Evolutionary conservation across 2,113 vertebrate species (phyloP).

Genomic region (Peromyscus maniculatus): DNA sequence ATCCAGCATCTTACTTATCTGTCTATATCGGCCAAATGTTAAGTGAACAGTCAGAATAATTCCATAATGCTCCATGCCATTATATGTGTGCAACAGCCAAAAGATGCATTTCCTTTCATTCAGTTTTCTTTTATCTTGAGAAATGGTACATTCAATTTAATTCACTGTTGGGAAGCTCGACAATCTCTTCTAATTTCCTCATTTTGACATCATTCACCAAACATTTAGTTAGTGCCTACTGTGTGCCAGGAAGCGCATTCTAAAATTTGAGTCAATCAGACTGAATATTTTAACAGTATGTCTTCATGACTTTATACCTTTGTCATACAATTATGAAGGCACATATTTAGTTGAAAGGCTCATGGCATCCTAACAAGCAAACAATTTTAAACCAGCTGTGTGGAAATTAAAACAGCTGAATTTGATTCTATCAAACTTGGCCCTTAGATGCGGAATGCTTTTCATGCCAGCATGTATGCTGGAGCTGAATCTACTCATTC

Average conservation of each 20-base stretch:
- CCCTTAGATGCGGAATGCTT: constrained; percentile 52
- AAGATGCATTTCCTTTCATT: constrained; percentile 63
- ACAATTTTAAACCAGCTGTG: constrained; percentile 78
- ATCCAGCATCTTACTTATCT: constrained; percentile 33
- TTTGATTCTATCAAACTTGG: constrained; percentile 76
- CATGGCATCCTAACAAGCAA: constrained; percentile 79
- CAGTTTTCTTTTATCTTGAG: constrained; percentile 58
- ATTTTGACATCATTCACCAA: constrained; percentile 59
- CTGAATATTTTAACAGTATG: constrained; percentile 69
- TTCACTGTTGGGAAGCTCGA: constrained; percentile 67
- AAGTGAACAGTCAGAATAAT: constrained; percentile 61
- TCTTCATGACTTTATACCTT: constrained; percentile 68
- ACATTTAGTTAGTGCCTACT: constrained; percentile 65
- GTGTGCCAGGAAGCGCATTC: constrained; percentile 60
- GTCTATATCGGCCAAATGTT: background rate
- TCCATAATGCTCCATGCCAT: constrained; percentile 43
- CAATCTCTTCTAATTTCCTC: constrained; percentile 58
- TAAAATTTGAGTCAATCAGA: constrained; percentile 67
- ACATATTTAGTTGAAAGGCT: constrained; percentile 65
- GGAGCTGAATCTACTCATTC: constrained; percentile 60
- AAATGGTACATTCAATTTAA: constrained; percentile 64
- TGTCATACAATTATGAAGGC: constrained; percentile 75
- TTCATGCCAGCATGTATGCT: constrained; percentile 40
- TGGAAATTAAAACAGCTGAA: constrained; percentile 78
- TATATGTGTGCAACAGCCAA: constrained; percentile 16